Evolutionary conservation across 2,797 vertebrate genomes (phyloP), one percentile per base, ranked within the genome.

Genomic region (Syngnathus rostellatus): DNA sequence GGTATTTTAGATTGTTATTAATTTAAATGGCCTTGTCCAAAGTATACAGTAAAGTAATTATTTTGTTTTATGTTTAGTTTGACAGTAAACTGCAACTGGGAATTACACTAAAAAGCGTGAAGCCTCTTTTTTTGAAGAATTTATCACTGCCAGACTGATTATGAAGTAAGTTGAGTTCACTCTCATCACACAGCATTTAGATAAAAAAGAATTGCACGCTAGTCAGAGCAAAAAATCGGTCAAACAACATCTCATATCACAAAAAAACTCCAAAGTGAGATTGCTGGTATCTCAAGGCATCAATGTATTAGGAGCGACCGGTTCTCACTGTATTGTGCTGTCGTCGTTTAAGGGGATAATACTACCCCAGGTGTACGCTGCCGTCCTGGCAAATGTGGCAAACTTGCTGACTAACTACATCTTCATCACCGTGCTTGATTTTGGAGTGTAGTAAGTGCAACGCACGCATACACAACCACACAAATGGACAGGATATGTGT

Each of bases 401-500:
- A 97, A 97, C 0, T 80, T 84, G 1, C 23, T 87, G 67, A 90
- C 93, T 54, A 94, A 98, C 45, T 93, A 93, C 68, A 53, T 93
- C 72, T 83, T 96, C 65, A 79, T 98, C 1, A 78, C 90, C 62
- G 87, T 85, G 25, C 85, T 97, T 87, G 77, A 93, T 66, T 87
- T 97, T 66, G 94, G 94, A 45, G 78, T 98, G 64, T 74, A 85
- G 97, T 98, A 86, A 88, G 94, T 91, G 2, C 8, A 21, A 66
- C 59, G n/a, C 37, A 73, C 39, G 64, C 6, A 67, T 57, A n/a
- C 37, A 72, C 38, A 65, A 6, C 66, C 37, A 73, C 39, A 65
- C 8, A 37, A 6, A 19, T 14, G 7, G 9, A 39, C 4, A 31
- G 10, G n/a, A 37, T 39, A 17, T 53, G 16, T 51, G 25, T 64